Conservation (phyloP, 2,113 vertebrate species). For the Chroicocephalus ridibundus region DNA sequence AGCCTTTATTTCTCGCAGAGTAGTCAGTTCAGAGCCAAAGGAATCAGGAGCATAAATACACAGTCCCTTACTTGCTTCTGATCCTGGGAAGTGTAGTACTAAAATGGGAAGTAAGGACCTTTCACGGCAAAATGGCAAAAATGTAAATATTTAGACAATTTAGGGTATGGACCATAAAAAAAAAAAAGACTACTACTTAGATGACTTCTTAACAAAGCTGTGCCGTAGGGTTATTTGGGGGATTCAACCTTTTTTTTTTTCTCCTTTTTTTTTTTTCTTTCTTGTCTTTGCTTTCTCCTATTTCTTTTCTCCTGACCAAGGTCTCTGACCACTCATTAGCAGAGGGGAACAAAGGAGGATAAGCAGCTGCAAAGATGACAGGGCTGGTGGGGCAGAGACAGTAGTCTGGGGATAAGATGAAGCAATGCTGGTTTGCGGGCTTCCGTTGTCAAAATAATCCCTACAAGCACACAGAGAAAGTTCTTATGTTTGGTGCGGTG, state of each 20-base stretch:
- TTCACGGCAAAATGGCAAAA: neutral
- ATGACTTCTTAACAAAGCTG: neutral
- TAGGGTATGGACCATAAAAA: neutral
- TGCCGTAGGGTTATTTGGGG: neutral
- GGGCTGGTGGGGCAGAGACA: neutral
- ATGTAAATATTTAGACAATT: neutral
- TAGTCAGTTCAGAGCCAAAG: neutral
- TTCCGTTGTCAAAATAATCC: neutral
- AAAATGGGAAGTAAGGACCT: neutral
- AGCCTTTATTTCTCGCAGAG: neutral
- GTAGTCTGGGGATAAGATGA: neutral
- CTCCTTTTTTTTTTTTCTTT: too few species aligned
- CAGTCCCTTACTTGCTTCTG: neutral
- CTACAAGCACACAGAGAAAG: neutral
- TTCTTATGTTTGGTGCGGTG: neutral
- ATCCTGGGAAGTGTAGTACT: neutral
- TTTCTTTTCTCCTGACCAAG: neutral
- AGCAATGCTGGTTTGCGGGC: neutral
- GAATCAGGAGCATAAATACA: neutral
- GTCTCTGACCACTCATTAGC: neutral
- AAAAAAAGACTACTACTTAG: neutral
- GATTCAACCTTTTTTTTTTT: neutral
- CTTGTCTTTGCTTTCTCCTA: too few species aligned
- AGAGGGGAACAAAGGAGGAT: neutral
- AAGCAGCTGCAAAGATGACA: neutral